Evolutionary conservation across 2,113 vertebrate genomes (phyloP), one percentile per base, ranked within the genome.

Genomic region (Pionites leucogaster): DNA sequence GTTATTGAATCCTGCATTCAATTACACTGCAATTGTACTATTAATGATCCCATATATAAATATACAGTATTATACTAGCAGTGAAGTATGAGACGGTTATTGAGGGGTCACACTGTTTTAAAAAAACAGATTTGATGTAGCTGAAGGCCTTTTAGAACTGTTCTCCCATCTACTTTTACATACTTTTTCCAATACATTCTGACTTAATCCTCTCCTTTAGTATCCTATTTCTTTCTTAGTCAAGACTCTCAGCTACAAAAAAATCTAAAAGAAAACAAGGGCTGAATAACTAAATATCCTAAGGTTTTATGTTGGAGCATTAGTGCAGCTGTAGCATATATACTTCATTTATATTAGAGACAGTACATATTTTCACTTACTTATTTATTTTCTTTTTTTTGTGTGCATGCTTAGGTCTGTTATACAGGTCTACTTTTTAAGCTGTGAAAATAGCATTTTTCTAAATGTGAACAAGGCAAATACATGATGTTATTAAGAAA

Each of bases 1-100:
- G 64, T 83, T 97, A 82, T 83, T 96, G 35, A 96, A 93, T 90
- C 27, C 37, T 95, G 28, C 50, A 72, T 93, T 96, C 68, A 87
- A 82, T 94, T 96, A 92, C 29, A 89, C 59, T 95, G 67, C n/a
- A 68, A n/a, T 90, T 84, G 20, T 64, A n/a, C 69, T 72, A 59
- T 71, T 96, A 96, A 90, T 86, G 82, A 93, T 81, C 33, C 23
- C n/a, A 14, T 96, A 28, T 46, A 75, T 77, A 93, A 97, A 90
- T 86, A 93, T 55, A 91, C 33, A 86, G 10, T 77, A 87, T 59
- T 11, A 11, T 77, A 49, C 14, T 17, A 82, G 22, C 60, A 81
- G 25, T 70, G 75, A 94, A 81, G 27, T 82, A 47, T 52, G 81
- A 91, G 17, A 9, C 83, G 35, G 17, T 68, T 94, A 59, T 72